Base-by-base conservation (phyloP, 2,113 vertebrate species). In the Ariopsis seemanni region DNA sequence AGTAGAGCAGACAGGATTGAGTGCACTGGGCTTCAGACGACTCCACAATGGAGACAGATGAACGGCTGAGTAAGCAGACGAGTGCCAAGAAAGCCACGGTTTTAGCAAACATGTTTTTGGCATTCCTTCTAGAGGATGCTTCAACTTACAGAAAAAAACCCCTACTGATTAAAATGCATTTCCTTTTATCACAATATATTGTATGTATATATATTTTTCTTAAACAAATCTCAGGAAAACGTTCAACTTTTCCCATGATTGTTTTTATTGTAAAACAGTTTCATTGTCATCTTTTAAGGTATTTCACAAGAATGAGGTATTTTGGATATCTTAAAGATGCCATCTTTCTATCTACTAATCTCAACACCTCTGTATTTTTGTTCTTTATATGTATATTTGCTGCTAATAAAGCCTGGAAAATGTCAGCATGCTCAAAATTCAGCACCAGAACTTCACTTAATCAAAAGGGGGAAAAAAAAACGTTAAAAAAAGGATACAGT, bases 41-140 rank as follows among this genome's bases (percentile, higher is more conserved):
- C 67, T 58, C 48, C 69, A 74, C 48, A 34, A 10, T 75, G 48
- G 71, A 78, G 89, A 77, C 81, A 71, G 75, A 60, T 50, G 67
- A 69, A 65, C 55, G 30, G 74, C 87, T 60, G 48, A 27, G 74
- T 14, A 86, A 83, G 72, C 80, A 71, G 17, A 10, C 30, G 48
- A 65, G 15, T 34, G 18, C 75, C 18, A 81, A 57, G 53, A 58
- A 84, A 25, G 60, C 86, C 69, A 27, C 50, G 4, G 48, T 12
- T 89, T 89, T 67, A 48, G 79, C 85, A 58, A 84, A 50, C 63
- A 50, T 65, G 86, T 9, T 81, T 58, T 22, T 60, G 83, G 42
- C 84, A 34, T 72, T 50, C 58, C 71, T 48, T 71, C 71, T 55
- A 58, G 53, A 60, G 74, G 53, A 81, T 52, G n/a, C 11, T 42